Evolutionary conservation across 2,113 vertebrate genomes (phyloP).

Genomic region (Caranx melampygus): DNA sequence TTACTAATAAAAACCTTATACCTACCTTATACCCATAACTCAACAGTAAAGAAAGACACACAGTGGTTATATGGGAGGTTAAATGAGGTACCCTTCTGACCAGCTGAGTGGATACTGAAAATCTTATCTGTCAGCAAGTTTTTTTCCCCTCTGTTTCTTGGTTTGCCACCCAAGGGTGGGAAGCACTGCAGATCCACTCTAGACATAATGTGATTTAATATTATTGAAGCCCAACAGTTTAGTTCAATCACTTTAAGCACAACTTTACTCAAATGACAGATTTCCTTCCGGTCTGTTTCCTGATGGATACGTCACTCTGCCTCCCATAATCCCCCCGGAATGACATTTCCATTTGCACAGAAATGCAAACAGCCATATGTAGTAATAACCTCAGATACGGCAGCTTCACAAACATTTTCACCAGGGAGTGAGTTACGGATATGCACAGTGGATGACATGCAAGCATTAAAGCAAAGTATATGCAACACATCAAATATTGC

Average conservation of each 20-base stretch:
- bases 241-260: background rate
- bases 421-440: background rate
- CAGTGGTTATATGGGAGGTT: too few species aligned
- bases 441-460: background rate
- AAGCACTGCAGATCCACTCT: too few species aligned
- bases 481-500: background rate
- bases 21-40: too few species aligned
- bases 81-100: too few species aligned
- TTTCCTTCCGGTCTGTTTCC: conserved; percentile 18
- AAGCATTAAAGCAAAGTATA: conserved; percentile 15
- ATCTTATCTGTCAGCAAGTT: too few species aligned
- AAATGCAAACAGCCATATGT: conserved; percentile 40
- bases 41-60: too few species aligned
- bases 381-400: conserved; percentile 34
- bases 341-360: conserved; percentile 39
- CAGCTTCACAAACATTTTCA: conserved; percentile 18
- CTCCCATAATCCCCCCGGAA: conserved; percentile 17
- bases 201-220: background rate
- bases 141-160: too few species aligned
- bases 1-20: too few species aligned
- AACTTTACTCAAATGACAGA: background rate
- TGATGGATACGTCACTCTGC: conserved; percentile 16
- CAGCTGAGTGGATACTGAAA: too few species aligned
- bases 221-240: background rate
- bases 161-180: too few species aligned